Evolutionary conservation across 1,140 invertebrate genomes (phyloP).

Genomic region (Cheumatopsyche charites): DNA sequence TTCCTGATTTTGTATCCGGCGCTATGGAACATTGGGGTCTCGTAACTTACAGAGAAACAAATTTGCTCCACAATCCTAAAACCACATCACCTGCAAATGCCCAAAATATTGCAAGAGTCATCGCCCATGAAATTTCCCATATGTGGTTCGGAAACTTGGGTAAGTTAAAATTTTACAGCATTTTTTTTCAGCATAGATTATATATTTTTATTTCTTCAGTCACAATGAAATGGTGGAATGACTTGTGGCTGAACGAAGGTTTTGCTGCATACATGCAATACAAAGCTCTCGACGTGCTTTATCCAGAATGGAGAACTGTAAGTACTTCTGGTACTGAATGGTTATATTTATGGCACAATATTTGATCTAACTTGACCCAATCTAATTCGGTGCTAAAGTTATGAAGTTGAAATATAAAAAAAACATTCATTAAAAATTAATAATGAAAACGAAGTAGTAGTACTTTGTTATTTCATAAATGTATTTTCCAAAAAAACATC

Average conservation of each 20-base stretch:
- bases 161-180: constrained; percentile 54
- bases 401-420: neutral
- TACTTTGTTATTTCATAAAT: too few relatives aligned
- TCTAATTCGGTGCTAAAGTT: neutral
- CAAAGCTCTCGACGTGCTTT: constrained; percentile 73
- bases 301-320: constrained; percentile 84
- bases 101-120: constrained; percentile 78
- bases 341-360: constrained; percentile 10
- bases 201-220: constrained; percentile 63
- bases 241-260: constrained; percentile 92
- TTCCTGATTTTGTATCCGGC: constrained; percentile 93
- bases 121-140: constrained; percentile 92
- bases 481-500: too few relatives aligned
- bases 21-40: constrained; percentile 97
- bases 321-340: constrained; percentile 70
- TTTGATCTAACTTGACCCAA: neutral
- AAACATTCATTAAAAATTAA: constrained; percentile 1
- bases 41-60: constrained; percentile 83
- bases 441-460: too few relatives aligned
- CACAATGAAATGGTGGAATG: constrained; percentile 92
- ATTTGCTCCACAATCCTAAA: constrained; percentile 74
- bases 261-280: constrained; percentile 88
- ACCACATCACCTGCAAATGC: constrained; percentile 76
- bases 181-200: neutral
- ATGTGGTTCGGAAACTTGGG: constrained; percentile 90